These are phyloP conservation scores for Tuberolachnus salignus DNA, from an alignment of 2,888 invertebrate genomes.

Conservation along the genomic window DNA sequence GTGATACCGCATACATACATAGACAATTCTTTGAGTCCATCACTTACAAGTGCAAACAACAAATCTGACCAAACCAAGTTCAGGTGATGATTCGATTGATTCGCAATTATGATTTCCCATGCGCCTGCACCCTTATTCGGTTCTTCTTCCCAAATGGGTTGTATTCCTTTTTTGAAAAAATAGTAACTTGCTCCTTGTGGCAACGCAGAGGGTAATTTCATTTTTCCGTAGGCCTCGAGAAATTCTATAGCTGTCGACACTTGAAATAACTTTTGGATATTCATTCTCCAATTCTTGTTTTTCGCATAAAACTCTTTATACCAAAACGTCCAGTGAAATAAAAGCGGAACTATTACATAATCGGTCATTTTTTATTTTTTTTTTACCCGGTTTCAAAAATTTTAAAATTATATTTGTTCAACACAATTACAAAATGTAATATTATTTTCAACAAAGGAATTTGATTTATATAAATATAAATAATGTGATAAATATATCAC, in stretches of 20 bases:
- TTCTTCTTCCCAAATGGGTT: conserved; percentile 26
- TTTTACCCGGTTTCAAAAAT: background rate
- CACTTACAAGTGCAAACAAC: background rate
- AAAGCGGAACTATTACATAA: background rate
- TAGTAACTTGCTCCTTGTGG: conserved; percentile 18
- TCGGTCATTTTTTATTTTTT: background rate
- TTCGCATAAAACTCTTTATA: background rate
- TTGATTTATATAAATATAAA: no score
- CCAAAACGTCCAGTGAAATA: conserved; percentile 25
- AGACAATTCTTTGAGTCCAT: background rate
- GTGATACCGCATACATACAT: conserved; percentile 23
- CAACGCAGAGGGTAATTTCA: conserved; percentile 11
- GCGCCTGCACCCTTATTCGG: conserved; percentile 15
- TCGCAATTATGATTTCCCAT: background rate
- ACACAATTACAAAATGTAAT: no score
- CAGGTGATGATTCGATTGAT: background rate
- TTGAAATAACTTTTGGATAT: background rate
- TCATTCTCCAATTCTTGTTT: background rate
- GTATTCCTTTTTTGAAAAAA: conserved; percentile 35
- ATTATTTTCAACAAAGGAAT: background rate
- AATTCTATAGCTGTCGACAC: background rate
- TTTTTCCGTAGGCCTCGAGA: background rate
- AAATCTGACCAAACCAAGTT: conserved; percentile 35
- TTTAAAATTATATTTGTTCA: no score
- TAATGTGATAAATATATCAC: no score